phyloP scores from a whole-genome alignment of 2,888 invertebrate genomes.

The Arrhopalites spinosus region DNA sequence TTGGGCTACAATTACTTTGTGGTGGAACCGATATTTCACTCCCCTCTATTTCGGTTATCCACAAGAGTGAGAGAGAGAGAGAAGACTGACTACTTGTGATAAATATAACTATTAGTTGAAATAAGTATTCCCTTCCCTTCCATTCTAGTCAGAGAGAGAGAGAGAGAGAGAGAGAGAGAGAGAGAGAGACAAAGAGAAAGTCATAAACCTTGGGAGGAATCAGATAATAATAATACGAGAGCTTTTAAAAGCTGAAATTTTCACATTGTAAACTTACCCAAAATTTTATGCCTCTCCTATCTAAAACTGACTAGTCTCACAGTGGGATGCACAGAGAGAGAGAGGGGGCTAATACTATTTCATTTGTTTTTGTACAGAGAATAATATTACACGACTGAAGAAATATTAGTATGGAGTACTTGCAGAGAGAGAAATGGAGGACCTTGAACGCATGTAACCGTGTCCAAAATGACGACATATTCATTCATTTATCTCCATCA shows the following conservation, averaged over 20 bases:
- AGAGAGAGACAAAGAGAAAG: not conserved
- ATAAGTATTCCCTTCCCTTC: not conserved
- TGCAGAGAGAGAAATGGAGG: no score
- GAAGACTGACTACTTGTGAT: not conserved
- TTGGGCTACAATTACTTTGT: not conserved
- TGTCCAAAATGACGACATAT: no score
- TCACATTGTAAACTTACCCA: no score
- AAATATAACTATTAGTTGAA: not conserved
- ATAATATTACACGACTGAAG: no score
- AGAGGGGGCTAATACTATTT: no score
- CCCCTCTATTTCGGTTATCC: not conserved
- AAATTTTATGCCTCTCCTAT: no score
- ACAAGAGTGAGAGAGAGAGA: not conserved
- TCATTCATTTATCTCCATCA: no score
- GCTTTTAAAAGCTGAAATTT: not conserved
- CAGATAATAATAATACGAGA: not conserved
- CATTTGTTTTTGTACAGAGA: no score
- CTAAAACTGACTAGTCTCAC: no score
- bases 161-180: not conserved
- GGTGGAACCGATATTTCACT: not conserved
- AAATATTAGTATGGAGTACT: no score
- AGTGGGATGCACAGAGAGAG: no score
- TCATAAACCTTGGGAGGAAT: not conserved
- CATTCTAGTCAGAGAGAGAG: not conserved
- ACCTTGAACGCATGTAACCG: no score